A percentile compares a stretch with the other conserved stretches of the same genome.
phyloP scores from a whole-genome alignment of 2,113 vertebrate genomes.

The Mola mola region DNA sequence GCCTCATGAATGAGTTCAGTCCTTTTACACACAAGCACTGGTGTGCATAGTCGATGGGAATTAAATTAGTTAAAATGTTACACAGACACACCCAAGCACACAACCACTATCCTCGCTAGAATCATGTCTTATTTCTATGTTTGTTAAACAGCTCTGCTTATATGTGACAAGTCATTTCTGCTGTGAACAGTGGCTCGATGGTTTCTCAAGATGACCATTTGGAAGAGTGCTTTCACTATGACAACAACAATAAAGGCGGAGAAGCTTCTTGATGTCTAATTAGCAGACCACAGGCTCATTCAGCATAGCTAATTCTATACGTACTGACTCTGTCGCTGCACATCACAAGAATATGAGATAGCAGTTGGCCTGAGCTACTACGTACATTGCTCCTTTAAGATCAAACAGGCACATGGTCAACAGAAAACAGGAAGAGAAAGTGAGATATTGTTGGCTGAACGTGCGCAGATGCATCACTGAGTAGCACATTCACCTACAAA shows the following conservation, averaged over 20 bases:
- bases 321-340: constrained; percentile 17
- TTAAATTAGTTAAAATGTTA: neutral
- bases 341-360: constrained; percentile 18
- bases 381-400: too few relatives aligned
- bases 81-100: neutral
- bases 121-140: neutral
- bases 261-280: constrained; percentile 27
- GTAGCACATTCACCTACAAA: neutral
- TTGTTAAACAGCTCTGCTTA: neutral
- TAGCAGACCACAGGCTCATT: constrained; percentile 5
- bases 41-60: neutral
- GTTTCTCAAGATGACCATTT: constrained; percentile 1
- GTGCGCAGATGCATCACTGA: neutral
- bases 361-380: too few relatives aligned
- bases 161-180: neutral
- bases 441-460: neutral
- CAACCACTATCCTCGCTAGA: neutral
- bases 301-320: too few relatives aligned
- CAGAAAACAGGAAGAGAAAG: too few relatives aligned
- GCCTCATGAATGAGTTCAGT: constrained; percentile 20
- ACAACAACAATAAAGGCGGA: neutral
- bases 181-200: constrained; percentile 1
- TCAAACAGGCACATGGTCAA: too few relatives aligned
- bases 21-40: neutral
- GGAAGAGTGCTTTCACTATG: neutral